A percentile compares a stretch with the other conserved stretches of the same genome.
These are phyloP conservation scores for Trematomus bernacchii DNA, from an alignment of 2,797 vertebrate genomes.

Conservation along the genomic window DNA sequence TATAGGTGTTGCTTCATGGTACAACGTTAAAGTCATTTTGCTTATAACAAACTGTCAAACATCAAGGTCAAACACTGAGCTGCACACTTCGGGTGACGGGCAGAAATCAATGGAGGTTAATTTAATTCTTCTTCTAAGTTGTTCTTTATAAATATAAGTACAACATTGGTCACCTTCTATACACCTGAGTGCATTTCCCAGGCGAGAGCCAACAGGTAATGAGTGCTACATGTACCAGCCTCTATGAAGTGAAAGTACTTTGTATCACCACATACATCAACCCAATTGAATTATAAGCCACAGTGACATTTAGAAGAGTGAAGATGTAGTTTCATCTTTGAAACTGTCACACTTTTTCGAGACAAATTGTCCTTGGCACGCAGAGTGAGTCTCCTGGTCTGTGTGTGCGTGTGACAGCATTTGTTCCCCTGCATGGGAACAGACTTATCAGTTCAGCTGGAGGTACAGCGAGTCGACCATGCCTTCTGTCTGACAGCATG, in stretches of 20 bases:
- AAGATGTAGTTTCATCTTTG: background rate
- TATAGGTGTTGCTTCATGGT: background rate
- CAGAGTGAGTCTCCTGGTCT: constrained; percentile 5
- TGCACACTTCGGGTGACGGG: background rate
- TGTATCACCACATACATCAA: background rate
- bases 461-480: constrained; percentile 62
- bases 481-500: constrained; percentile 76
- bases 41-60: background rate
- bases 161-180: background rate
- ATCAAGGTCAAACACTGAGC: background rate
- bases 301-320: background rate
- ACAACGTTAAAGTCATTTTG: background rate
- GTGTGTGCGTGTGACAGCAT: constrained; percentile 18
- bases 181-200: background rate
- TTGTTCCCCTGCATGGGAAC: constrained; percentile 69
- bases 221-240: background rate
- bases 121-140: no score
- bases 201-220: background rate
- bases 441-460: constrained; percentile 83
- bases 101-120: no score
- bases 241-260: background rate
- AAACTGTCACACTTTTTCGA: background rate
- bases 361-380: constrained; percentile 25
- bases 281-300: background rate
- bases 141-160: no score